Evolutionary conservation across 2,888 invertebrate genomes (phyloP).

Genomic region (Nomada fucata): DNA sequence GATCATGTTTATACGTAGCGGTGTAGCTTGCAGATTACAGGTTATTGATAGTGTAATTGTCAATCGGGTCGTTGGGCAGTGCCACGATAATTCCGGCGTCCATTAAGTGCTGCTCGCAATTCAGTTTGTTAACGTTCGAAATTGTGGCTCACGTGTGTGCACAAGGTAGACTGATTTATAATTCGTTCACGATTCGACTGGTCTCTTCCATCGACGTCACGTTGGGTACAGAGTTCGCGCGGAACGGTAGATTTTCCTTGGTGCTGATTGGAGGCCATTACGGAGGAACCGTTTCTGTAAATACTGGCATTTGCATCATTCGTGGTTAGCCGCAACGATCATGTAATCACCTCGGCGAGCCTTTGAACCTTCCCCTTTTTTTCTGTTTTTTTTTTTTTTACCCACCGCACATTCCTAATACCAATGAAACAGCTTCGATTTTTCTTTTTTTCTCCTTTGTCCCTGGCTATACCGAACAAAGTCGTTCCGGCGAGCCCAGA

Average conservation of each 20-base stretch:
- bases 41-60: too few relatives aligned
- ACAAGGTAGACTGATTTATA: not conserved
- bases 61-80: too few relatives aligned
- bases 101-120: not conserved
- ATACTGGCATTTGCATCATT: conserved; percentile 60
- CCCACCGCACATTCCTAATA: too few relatives aligned
- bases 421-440: too few relatives aligned
- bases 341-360: conserved; percentile 1
- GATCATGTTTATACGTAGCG: too few relatives aligned
- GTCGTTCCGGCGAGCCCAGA: too few relatives aligned
- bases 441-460: too few relatives aligned
- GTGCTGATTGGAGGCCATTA: conserved; percentile 29
- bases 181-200: not conserved
- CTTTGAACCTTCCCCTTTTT: not conserved
- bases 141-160: too few relatives aligned
- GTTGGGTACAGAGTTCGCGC: not conserved
- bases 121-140: too few relatives aligned
- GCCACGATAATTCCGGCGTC: not conserved
- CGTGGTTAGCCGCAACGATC: conserved; percentile 59
- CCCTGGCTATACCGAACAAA: too few relatives aligned
- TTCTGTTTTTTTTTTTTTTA: not conserved
- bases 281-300: conserved; percentile 46
- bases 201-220: not conserved
- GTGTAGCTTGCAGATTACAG: conserved; percentile 2
- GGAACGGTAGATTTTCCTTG: conserved; percentile 20